phyloP scores from a whole-genome alignment of 2,797 vertebrate species.

The Podargus strigoides region DNA sequence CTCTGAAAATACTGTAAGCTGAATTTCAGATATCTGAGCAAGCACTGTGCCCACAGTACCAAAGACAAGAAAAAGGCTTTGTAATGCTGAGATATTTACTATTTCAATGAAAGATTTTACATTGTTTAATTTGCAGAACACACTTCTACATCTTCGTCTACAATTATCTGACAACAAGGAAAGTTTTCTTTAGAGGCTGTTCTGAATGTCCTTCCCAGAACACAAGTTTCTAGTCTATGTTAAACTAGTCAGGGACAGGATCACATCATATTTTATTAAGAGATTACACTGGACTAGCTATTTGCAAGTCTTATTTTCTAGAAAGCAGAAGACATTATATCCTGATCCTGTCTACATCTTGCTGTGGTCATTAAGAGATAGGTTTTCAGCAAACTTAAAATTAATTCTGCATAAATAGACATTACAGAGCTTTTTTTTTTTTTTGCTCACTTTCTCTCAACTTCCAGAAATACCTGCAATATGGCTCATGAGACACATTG shows the following conservation, averaged over 20 bases:
- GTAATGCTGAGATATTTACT: background rate
- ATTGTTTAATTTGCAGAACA: background rate
- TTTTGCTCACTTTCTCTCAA: background rate
- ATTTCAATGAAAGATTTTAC: background rate
- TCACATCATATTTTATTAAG: background rate
- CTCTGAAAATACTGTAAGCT: background rate
- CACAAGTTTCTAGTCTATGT: background rate
- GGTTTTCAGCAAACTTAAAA: background rate
- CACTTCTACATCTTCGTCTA: background rate
- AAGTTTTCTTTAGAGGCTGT: background rate
- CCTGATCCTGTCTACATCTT: background rate
- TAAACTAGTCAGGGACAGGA: background rate
- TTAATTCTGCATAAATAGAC: background rate
- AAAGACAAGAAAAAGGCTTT: background rate
- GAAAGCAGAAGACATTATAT: background rate
- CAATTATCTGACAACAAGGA: background rate
- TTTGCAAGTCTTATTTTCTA: background rate
- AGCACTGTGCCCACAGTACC: background rate
- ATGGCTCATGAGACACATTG: background rate
- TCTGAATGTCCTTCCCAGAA: background rate
- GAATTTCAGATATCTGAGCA: background rate
- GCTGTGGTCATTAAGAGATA: background rate
- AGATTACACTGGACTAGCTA: background rate
- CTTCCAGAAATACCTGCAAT: background rate
- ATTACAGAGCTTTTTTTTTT: background rate